Conservation (phyloP, 1,140 invertebrate species). For the Triops cancriformis region DNA sequence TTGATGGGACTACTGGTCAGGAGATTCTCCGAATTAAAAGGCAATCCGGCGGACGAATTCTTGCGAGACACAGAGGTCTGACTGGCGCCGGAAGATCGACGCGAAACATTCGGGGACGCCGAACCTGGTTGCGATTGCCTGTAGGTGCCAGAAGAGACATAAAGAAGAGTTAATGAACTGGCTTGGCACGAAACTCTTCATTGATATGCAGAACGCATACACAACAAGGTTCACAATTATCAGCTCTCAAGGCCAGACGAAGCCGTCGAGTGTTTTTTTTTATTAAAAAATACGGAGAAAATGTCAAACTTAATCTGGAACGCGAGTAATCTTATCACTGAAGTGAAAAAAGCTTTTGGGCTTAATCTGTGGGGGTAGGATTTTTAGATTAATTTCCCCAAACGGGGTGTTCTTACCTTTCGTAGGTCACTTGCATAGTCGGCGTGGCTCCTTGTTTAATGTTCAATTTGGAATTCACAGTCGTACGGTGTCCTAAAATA, state of each 20-base stretch:
- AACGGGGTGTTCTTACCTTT: constrained; percentile 29
- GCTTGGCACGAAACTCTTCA: background rate
- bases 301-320: too few relatives aligned
- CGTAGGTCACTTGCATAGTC: constrained; percentile 37
- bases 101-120: constrained; percentile 19
- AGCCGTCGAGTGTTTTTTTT: background rate
- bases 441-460: constrained; percentile 46
- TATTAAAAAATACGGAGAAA: too few relatives aligned
- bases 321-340: background rate
- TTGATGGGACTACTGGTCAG: background rate
- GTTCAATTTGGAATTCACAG: constrained; percentile 49
- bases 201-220: background rate
- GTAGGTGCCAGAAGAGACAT: background rate
- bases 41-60: constrained; percentile 21
- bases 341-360: too few relatives aligned
- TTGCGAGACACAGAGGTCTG: constrained; percentile 18
- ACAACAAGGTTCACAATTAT: background rate
- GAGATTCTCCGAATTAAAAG: background rate
- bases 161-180: background rate
- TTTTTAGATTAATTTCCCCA: background rate
- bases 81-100: constrained; percentile 24
- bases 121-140: constrained; percentile 11
- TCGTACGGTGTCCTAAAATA: constrained; percentile 46
- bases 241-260: background rate
- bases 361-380: too few relatives aligned